Evolutionary conservation across 1,140 invertebrate genomes (phyloP), one percentile per base, ranked within the genome.

Genomic region (Holcopasites calliopsidis): DNA sequence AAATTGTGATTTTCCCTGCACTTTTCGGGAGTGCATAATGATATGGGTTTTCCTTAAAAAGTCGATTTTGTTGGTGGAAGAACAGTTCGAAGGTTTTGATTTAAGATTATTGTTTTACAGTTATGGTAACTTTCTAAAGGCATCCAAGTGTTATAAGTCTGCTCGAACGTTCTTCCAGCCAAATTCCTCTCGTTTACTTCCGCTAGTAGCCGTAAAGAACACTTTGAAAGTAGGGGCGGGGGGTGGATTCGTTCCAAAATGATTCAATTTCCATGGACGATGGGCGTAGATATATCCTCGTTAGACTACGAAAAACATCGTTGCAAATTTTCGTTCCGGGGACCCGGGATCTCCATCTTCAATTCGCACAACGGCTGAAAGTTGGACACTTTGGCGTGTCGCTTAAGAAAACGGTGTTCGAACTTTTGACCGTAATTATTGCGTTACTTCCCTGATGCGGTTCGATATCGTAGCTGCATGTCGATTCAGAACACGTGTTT

Each of bases 401-500:
- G 18, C 50, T 54, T 54, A 57, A 57, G 55, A 7, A 11, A 38
- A 35, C 33, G 6, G 31, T 35, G 11, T 7, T 28, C 13, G 7
- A 65, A 50, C 44, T 65, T 50, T 50, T 8, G 44, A 3, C 47
- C 21, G 47, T 50, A 44, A 65, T 65, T 65, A 65, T 65, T 50
- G 13, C 42, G 61, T 64, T 64, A 49, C 62, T 64, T 31, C 40
- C 26, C 10, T 3, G 21, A 0, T 5, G 6, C 8, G 8, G n/a
- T 64, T 35, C 62, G n/a, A 38, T 65, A 65, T 50, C 47, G 62
- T 38, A 65, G 35, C 35, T 50, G 31, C 47, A 18, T 65, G 7
- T 35, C 7, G 2, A 10, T 2, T 8, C 18, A 13, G n/a, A n/a
- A n/a, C 13, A 40, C 38, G n/a, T n/a, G n/a, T 40, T 13, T 13